These are phyloP conservation scores for Megalops atlanticus DNA, from an alignment of 2,113 vertebrate species.

Conservation along the genomic window DNA sequence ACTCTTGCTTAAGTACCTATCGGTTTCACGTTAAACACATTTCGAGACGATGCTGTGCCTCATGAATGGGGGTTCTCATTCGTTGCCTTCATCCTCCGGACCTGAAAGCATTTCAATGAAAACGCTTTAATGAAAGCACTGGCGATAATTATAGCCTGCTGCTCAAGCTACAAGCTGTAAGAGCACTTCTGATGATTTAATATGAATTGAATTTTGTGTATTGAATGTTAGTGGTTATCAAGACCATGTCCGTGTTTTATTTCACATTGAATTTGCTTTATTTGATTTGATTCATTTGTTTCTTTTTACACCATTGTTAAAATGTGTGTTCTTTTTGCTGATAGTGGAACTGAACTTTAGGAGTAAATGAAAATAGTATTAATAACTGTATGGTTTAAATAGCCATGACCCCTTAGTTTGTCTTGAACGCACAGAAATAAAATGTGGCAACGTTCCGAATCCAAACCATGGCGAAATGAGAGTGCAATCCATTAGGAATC, in stretches of 20 bases:
- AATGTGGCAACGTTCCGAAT: neutral
- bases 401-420: no score
- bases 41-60: neutral
- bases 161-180: neutral
- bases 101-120: neutral
- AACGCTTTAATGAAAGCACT: slow-evolving; percentile 17
- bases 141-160: slow-evolving; percentile 19
- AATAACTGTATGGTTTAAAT: no score
- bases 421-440: no score
- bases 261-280: neutral
- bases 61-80: slow-evolving; percentile 16
- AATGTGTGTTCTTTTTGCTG: slow-evolving; percentile 4
- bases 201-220: no score
- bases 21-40: slow-evolving; percentile 45
- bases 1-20: slow-evolving; percentile 59
- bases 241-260: neutral
- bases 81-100: neutral
- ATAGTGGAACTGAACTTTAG: neutral
- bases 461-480: neutral
- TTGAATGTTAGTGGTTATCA: neutral
- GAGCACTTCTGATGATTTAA: neutral
- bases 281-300: slow-evolving; percentile 4
- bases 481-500: neutral
- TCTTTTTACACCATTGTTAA: neutral
- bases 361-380: no score